Evolutionary conservation across 1,140 invertebrate genomes (phyloP), one percentile per base, ranked within the genome.

Genomic region (Himalopsyche phryganea): DNA sequence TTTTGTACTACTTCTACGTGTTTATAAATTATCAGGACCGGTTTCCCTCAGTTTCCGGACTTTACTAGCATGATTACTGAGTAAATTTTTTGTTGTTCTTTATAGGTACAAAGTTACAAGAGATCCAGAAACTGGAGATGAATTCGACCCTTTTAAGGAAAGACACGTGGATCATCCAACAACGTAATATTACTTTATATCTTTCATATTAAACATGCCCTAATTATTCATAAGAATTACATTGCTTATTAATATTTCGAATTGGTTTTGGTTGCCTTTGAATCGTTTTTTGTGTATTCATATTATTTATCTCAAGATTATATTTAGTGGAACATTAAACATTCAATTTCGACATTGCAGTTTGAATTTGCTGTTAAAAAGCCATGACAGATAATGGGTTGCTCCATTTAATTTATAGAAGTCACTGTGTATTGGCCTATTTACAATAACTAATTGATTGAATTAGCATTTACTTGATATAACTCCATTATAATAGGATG

Each of bases 161-260:
- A 78, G 89, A 36, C 82, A 84, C 58, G 71, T 87, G 62, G 83
- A 85, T 15, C 86, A 89, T 75, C 85, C 89, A 42, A 90, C 89
- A 48, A 89, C 89, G 89, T 91, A 82, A 89, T 83, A 72, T 36
- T 45, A 14, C n/a, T 44, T 53, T 45, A 19, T 50, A 40, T 36
- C 11, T 7, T 32, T 50, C n/a, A n/a, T n/a, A n/a, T n/a, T n/a
- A n/a, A n/a, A n/a, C n/a, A n/a, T n/a, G n/a, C n/a, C n/a, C n/a
- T n/a, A n/a, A n/a, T n/a, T n/a, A n/a, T n/a, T n/a, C n/a, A 10
- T 50, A 48, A 48, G 7, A 9, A 11, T 13, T 32, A 32, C 18
- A 15, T 6, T 46, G 7, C 18, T 7, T 5, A n/a, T 19, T 23
- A 15, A 9, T 5, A 9, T 14, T 18, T 50, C 2, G 36, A 3